Evolutionary conservation across 2,888 invertebrate genomes (phyloP), one percentile per base, ranked within the genome.

Genomic region (Nephrotoma appendiculata): DNA sequence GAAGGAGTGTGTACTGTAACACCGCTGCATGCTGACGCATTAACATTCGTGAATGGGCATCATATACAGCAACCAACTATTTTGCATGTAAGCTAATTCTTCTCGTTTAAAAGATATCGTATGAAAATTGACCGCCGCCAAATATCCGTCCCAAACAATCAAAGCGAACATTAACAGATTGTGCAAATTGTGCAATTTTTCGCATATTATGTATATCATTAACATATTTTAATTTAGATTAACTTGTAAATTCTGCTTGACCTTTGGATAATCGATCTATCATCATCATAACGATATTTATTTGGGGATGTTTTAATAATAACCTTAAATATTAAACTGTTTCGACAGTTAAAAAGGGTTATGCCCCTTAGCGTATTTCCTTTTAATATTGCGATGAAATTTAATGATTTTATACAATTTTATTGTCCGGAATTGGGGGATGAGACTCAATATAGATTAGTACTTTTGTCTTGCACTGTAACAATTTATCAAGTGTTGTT

Each of bases 1-100:
- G 97, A 97, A 89, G 98, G 98, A 86, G 96, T 98, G 87, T 98
- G 98, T 89, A 96, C 96, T 2, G 95, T 99, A 83, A 99, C 99
- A 43, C 99, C 99, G 7, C 95, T 97, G 89, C 97, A 97, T 90
- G 94, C 97, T 42, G 98, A 98, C 91, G 98, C 99, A 11, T 96
- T 98, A 90, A 98, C 98, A 44, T 98, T 97, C 91, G 97, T 99
- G 88, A 98, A 99, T 92, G 97, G 97, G 86, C 96, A 97, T 90
- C 94, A 97, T 89, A 96, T 98, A 89, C 95, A 95, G 90, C 98
- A 98, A 91, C 97, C 98, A 44, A 98, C 98, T 86, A 96, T 98
- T 89, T 92, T 99, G 87, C 96, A 96, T 94, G 96, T 95, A 89
- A 90, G 91, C 90, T 86, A 87, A 12, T 15, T 9, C 44, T 83